Conservation (phyloP, 2,797 vertebrate species). For the Sus cebifrons region DNA sequence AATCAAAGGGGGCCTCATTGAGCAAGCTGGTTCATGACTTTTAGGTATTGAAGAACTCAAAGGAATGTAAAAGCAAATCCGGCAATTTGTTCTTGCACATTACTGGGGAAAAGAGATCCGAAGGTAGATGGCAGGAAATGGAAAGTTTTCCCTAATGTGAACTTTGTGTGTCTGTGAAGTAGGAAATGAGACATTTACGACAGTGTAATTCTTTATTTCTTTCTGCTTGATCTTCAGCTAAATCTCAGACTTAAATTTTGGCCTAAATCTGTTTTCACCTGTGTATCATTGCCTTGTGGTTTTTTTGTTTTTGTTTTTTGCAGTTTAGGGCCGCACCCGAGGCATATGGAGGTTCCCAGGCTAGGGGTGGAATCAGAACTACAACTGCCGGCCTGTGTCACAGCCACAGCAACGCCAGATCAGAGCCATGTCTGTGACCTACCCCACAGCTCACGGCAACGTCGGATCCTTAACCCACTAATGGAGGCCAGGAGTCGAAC, state of each 20-base stretch:
- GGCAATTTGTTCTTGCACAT: background rate
- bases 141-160: background rate
- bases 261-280: slow-evolving; percentile 15
- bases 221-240: slow-evolving; percentile 52
- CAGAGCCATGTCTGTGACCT: too few relatives aligned
- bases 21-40: slow-evolving; percentile 27
- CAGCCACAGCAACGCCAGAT: too few relatives aligned
- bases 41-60: slow-evolving; percentile 18
- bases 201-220: slow-evolving; percentile 58
- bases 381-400: too few relatives aligned
- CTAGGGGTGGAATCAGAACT: too few relatives aligned
- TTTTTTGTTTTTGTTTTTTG: background rate
- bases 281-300: background rate
- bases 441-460: too few relatives aligned
- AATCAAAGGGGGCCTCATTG: background rate
- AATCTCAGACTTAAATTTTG: slow-evolving; percentile 46
- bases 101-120: background rate
- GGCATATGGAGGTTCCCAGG: too few relatives aligned
- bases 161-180: background rate
- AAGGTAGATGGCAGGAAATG: background rate
- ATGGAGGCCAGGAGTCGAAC: too few relatives aligned
- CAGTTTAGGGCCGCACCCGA: too few relatives aligned
- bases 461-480: too few relatives aligned
- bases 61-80: slow-evolving; percentile 1
- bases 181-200: background rate